Conservation (phyloP, 2,797 vertebrate genomes). For the Schizopygopsis pylzovi region DNA sequence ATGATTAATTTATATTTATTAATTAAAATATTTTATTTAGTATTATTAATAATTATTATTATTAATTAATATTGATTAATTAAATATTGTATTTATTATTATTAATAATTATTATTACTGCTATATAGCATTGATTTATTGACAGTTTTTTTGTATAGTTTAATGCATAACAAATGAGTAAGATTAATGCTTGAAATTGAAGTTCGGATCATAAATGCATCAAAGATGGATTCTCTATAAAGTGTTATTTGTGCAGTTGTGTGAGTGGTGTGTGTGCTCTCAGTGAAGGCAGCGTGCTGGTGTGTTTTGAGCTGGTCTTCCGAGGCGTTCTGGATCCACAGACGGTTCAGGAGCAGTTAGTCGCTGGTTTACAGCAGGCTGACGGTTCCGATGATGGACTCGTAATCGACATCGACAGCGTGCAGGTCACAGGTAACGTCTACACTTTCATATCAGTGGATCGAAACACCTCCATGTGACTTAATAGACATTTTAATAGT, state of each 20-base stretch:
- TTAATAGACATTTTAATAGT: too few relatives aligned
- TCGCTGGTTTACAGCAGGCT: conserved; percentile 62
- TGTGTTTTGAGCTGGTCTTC: conserved; percentile 73
- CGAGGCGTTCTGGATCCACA: conserved; percentile 40
- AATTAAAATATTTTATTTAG: too few relatives aligned
- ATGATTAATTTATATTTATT: too few relatives aligned
- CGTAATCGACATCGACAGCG: conserved; percentile 68
- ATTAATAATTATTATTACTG: too few relatives aligned
- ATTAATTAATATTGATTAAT: background rate
- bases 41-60: too few relatives aligned
- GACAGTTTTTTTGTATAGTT: background rate
- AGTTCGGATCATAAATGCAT: background rate
- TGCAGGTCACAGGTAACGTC: conserved; percentile 70
- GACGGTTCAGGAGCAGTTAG: conserved; percentile 64
- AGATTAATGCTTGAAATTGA: background rate
- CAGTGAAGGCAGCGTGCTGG: conserved; percentile 75
- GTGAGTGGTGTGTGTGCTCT: background rate
- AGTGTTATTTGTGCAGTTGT: too few relatives aligned
- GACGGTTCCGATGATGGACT: conserved; percentile 44
- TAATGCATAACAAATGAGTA: background rate
- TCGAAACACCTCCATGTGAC: background rate
- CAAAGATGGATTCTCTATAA: too few relatives aligned
- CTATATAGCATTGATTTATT: too few relatives aligned
- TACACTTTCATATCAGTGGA: background rate
- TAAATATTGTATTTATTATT: too few relatives aligned